phyloP scores from a whole-genome alignment of 2,888 invertebrate genomes.

The Heliconius sara region DNA sequence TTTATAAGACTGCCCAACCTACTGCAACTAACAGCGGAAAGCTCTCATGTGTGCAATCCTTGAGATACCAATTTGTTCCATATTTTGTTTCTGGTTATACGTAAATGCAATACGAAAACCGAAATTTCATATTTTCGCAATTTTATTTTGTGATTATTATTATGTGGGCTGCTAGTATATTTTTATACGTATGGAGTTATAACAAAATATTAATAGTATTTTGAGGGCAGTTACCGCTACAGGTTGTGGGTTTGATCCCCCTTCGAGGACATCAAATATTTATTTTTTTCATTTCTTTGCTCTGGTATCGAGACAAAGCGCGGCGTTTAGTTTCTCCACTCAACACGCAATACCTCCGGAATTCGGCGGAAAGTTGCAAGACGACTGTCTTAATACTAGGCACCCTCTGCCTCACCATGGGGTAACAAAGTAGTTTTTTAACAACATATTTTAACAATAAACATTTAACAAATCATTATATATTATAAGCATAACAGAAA shows the following conservation, averaged over 20 bases:
- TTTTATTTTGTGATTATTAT: slow-evolving; percentile 9
- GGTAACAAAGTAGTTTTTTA: too few relatives aligned
- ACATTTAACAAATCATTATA: too few relatives aligned
- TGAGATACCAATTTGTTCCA: slow-evolving; percentile 40
- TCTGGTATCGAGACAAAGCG: too few relatives aligned
- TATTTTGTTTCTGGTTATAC: slow-evolving; percentile 32
- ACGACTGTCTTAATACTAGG: too few relatives aligned
- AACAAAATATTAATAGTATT: not conserved
- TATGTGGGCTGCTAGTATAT: not conserved
- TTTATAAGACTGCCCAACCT: slow-evolving; percentile 23
- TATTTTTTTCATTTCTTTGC: too few relatives aligned
- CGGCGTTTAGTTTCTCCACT: too few relatives aligned
- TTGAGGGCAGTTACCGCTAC: not conserved
- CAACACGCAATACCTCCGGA: too few relatives aligned
- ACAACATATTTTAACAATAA: too few relatives aligned
- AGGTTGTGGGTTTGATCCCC: not conserved
- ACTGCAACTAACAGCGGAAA: slow-evolving; percentile 31
- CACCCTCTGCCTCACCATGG: too few relatives aligned
- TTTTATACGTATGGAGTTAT: slow-evolving; percentile 1
- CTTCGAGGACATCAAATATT: not conserved
- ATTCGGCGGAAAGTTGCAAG: too few relatives aligned
- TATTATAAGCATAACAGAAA: too few relatives aligned
- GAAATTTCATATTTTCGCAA: slow-evolving; percentile 23
- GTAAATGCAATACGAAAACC: slow-evolving; percentile 24
- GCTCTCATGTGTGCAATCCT: slow-evolving; percentile 34